Evolutionary conservation across 2,888 invertebrate genomes (phyloP), one percentile per base, ranked within the genome.

Genomic region (Sturmia bella): DNA sequence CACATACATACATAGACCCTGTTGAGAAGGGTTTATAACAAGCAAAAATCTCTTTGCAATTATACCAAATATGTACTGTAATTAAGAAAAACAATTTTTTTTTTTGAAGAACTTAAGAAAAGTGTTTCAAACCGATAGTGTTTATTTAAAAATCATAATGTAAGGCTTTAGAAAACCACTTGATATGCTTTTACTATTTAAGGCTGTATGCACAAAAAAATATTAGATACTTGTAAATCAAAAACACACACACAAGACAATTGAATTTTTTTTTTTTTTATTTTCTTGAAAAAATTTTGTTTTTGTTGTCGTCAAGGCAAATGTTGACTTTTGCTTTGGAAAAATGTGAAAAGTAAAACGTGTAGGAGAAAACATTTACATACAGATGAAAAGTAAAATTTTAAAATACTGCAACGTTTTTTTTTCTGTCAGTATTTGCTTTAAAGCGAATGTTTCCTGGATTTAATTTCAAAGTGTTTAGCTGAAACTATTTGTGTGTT

Each of bases 391-490:
- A 43, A 76, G 57, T 72, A 59, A 57, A 52, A 45, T 61, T 32
- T 59, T 43, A 15, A 64, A 32, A 17, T 74, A 63, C 43, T 19
- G 32, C 54, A 43, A 63, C 48, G 54, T 11, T 39, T 52, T 61
- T 48, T n/a, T 41, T 17, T 15, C 17, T 56, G 9, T 32, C 32
- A 39, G 66, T 50, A 50, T 27, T 73, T 37, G 45, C 6, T 41
- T 37, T 45, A 56, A 66, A 66, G 70, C 78, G 78, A 74, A 75
- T 82, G 78, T 75, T 73, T 75, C 52, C 70, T 75, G 66, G 69
- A 66, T 70, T 78, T 59, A 73, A 82, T 70, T 75, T 82, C 43
- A 82, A 82, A 70, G 78, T 82, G 70, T 82, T 82, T 78, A 66
- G 70, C 70, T 61, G 52, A 82, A 74, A 73, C 74, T 57, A 61